Evolutionary conservation across 1,140 invertebrate species (phyloP).

Genomic region (Pogonognathellus flavescens): DNA sequence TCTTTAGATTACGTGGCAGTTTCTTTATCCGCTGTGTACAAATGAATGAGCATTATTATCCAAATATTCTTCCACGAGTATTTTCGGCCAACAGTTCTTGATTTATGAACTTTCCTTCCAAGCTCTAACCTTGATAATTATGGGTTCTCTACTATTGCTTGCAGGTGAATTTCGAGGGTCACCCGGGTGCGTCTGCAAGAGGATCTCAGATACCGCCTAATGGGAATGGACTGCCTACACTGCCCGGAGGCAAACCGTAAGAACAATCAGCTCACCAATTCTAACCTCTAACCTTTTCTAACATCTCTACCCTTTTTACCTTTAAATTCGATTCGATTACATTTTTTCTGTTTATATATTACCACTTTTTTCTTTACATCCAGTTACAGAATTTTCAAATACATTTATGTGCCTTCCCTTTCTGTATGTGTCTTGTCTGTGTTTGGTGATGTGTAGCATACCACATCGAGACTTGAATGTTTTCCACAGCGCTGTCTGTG

Average conservation of each 20-base stretch:
- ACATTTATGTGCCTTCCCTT: too few species aligned
- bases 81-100: constrained; percentile 10
- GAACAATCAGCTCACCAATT: constrained; percentile 33
- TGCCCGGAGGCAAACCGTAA: constrained; percentile 67
- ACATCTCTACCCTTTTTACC: neutral
- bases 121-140: constrained; percentile 24
- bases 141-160: constrained; percentile 43
- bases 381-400: neutral
- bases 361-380: neutral
- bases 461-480: too few species aligned
- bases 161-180: constrained; percentile 66
- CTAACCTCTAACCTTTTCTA: constrained; percentile 23
- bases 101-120: constrained; percentile 18
- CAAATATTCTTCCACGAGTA: neutral
- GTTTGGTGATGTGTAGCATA: too few species aligned
- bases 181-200: constrained; percentile 61
- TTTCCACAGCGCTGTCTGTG: too few species aligned
- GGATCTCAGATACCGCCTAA: constrained; percentile 66
- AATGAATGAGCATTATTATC: constrained; percentile 14
- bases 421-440: too few species aligned
- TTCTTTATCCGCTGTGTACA: constrained; percentile 8
- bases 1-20: constrained; percentile 17
- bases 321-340: constrained; percentile 44
- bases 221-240: constrained; percentile 65
- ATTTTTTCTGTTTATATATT: neutral